These are phyloP conservation scores for Holothuria glaberrima DNA, from an alignment of 35 echinoderm and acorn worm species.

Conservation along the genomic window DNA sequence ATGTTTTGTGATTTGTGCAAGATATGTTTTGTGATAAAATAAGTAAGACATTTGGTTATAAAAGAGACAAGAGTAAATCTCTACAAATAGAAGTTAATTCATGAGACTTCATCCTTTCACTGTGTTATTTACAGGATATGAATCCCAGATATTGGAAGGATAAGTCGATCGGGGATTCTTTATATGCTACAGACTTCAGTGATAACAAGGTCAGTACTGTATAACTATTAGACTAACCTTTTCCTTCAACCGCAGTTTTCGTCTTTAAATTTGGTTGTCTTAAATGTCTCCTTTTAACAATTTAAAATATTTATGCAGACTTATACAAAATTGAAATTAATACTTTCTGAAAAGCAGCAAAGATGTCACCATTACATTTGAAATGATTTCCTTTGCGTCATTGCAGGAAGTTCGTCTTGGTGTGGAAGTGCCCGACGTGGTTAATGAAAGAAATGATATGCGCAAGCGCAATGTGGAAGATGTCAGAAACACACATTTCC, in stretches of 20 bases:
- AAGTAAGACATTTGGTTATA: too few species aligned
- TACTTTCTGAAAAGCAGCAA: too few species aligned
- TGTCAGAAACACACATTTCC: slow-evolving; percentile 83
- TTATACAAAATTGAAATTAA: too few species aligned
- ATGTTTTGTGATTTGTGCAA: too few species aligned
- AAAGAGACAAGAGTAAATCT: too few species aligned
- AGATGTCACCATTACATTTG: not conserved
- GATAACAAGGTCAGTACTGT: slow-evolving; percentile 58
- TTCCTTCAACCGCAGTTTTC: too few species aligned
- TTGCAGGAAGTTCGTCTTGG: slow-evolving; percentile 59
- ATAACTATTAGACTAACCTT: too few species aligned
- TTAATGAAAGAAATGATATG: slow-evolving; percentile 70
- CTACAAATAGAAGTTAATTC: too few species aligned
- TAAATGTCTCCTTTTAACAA: too few species aligned
- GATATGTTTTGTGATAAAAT: too few species aligned
- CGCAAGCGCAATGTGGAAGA: slow-evolving; percentile 83
- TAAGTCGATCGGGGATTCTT: slow-evolving; percentile 63
- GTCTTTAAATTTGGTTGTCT: too few species aligned
- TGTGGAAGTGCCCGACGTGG: slow-evolving; percentile 51
- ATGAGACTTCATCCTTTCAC: not conserved
- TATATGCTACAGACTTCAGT: slow-evolving; percentile 81
- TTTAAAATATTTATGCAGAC: too few species aligned
- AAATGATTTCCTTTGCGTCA: not conserved
- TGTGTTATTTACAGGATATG: slow-evolving; percentile 71
- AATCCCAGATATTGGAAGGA: slow-evolving; percentile 83